Evolutionary conservation across 2,113 vertebrate species (phyloP).

Genomic region (Alces alces): DNA sequence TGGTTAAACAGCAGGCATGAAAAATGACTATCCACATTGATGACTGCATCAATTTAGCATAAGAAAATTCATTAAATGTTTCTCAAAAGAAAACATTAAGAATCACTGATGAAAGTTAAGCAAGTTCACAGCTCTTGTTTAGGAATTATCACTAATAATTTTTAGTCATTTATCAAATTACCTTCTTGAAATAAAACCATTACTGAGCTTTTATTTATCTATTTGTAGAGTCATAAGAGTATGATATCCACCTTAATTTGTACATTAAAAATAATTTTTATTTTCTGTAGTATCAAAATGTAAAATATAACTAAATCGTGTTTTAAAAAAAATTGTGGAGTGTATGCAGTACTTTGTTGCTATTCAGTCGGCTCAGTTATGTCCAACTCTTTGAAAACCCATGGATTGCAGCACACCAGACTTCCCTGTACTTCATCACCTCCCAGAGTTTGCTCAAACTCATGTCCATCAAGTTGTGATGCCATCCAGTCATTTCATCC

Average conservation of each 20-base stretch:
- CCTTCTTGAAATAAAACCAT: background rate
- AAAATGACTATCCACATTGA: slow-evolving; percentile 45
- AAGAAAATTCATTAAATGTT: slow-evolving; percentile 34
- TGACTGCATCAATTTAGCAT: background rate
- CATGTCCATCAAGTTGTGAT: background rate
- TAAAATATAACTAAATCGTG: background rate
- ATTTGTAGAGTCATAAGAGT: background rate
- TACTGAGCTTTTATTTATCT: background rate
- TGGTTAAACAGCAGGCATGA: slow-evolving; percentile 38
- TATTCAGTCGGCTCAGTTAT: background rate
- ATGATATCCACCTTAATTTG: background rate
- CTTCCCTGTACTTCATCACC: background rate
- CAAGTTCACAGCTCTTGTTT: background rate
- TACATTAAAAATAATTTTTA: background rate
- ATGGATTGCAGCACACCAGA: background rate
- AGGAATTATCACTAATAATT: background rate
- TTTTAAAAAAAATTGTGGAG: background rate
- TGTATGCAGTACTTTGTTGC: background rate
- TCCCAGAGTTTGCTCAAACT: background rate
- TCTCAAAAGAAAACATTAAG: slow-evolving; percentile 43
- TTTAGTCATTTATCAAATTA: background rate
- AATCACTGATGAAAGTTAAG: slow-evolving; percentile 6
- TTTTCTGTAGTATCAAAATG: background rate
- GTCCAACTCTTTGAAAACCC: background rate
- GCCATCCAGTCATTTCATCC: background rate